phyloP scores from a whole-genome alignment of 2,113 vertebrate genomes.

The Sylvicapra grimmia region DNA sequence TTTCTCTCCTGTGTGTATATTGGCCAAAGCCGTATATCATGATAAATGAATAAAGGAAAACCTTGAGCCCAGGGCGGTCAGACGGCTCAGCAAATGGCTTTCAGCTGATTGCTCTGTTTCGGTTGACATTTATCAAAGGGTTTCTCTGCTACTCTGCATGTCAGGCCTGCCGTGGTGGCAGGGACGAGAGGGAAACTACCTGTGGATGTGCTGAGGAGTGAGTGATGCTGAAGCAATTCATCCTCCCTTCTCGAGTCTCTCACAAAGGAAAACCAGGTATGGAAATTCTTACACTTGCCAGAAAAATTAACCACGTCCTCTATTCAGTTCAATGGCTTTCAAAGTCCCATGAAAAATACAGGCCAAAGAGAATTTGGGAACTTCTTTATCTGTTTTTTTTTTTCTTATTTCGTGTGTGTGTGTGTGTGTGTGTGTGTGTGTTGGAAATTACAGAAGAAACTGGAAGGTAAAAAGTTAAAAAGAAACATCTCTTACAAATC shows the following conservation, averaged over 20 bases:
- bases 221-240: background rate
- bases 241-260: background rate
- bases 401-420: background rate
- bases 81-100: constrained; percentile 93
- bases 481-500: background rate
- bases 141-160: constrained; percentile 72
- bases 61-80: constrained; percentile 88
- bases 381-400: background rate
- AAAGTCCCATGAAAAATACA: background rate
- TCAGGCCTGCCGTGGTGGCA: background rate
- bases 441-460: background rate
- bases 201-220: constrained; percentile 14
- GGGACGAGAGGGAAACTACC: constrained; percentile 23
- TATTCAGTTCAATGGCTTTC: background rate
- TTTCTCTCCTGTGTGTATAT: constrained; percentile 99
- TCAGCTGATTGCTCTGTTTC: constrained; percentile 93
- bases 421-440: background rate
- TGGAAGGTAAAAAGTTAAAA: background rate
- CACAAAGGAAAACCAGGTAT: background rate
- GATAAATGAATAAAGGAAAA: constrained; percentile 98
- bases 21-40: constrained; percentile 92
- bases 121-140: constrained; percentile 93
- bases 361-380: background rate
- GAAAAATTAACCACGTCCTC: background rate
- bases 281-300: background rate